Evolutionary conservation across 2,797 vertebrate species (phyloP).

Genomic region (Periparus ater): DNA sequence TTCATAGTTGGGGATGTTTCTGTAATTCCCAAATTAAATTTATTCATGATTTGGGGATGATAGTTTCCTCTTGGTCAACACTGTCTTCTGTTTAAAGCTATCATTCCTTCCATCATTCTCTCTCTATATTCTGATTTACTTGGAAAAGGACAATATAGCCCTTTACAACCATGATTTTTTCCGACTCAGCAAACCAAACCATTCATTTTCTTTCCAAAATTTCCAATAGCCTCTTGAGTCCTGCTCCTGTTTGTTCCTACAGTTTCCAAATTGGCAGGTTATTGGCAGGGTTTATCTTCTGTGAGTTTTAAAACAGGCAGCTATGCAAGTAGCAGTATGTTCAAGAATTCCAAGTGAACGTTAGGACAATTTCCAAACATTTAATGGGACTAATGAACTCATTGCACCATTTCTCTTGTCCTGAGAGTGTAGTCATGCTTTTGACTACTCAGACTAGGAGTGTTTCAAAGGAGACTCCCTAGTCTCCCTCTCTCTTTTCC

Average conservation of each 20-base stretch:
- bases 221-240: neutral
- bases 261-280: neutral
- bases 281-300: neutral
- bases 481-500: neutral
- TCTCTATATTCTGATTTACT: neutral
- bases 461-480: neutral
- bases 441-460: neutral
- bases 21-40: neutral
- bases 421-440: neutral
- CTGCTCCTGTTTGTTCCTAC: neutral
- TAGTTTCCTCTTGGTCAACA: neutral
- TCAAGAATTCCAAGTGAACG: neutral
- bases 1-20: neutral
- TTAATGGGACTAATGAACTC: neutral
- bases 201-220: neutral
- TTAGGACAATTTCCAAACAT: neutral
- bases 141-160: neutral
- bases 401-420: neutral
- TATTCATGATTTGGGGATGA: neutral
- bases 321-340: neutral
- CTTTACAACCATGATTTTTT: neutral
- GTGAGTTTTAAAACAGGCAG: neutral
- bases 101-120: neutral
- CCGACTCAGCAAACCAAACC: neutral
- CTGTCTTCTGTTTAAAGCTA: neutral